Evolutionary conservation across 2,113 vertebrate genomes (phyloP).

Genomic region (Protobothrops flavoviridis): DNA sequence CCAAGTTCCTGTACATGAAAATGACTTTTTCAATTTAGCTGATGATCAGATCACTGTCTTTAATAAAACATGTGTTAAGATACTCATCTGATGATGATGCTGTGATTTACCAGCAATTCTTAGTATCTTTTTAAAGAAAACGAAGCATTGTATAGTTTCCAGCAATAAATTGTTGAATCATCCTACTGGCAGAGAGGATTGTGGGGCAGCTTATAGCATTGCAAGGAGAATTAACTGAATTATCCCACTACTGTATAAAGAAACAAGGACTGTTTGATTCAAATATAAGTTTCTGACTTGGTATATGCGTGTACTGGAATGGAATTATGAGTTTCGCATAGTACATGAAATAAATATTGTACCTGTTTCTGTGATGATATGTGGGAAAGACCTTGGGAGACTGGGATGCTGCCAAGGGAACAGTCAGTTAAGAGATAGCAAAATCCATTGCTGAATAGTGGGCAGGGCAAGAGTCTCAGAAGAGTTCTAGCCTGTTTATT

Average conservation of each 20-base stretch:
- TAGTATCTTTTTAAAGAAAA: constrained; percentile 35
- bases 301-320: neutral
- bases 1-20: accelerated
- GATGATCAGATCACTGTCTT: constrained; percentile 28
- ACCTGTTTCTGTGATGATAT: neutral
- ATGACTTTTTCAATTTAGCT: neutral
- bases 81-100: constrained; percentile 40
- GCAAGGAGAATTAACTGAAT: constrained; percentile 43
- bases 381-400: neutral
- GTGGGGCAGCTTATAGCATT: constrained; percentile 1
- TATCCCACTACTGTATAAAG: neutral
- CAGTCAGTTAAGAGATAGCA: neutral
- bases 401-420: neutral
- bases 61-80: constrained; percentile 27
- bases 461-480: neutral
- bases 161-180: constrained; percentile 56
- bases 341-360: constrained; percentile 3
- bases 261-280: neutral
- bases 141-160: constrained; percentile 40
- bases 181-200: constrained; percentile 46
- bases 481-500: neutral
- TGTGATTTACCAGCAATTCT: constrained; percentile 43
- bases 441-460: neutral
- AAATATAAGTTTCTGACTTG: neutral
- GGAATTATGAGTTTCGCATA: neutral